These are phyloP conservation scores for Monoplex corrugatus DNA, from an alignment of 2,888 invertebrate genomes.

Conservation along the genomic window DNA sequence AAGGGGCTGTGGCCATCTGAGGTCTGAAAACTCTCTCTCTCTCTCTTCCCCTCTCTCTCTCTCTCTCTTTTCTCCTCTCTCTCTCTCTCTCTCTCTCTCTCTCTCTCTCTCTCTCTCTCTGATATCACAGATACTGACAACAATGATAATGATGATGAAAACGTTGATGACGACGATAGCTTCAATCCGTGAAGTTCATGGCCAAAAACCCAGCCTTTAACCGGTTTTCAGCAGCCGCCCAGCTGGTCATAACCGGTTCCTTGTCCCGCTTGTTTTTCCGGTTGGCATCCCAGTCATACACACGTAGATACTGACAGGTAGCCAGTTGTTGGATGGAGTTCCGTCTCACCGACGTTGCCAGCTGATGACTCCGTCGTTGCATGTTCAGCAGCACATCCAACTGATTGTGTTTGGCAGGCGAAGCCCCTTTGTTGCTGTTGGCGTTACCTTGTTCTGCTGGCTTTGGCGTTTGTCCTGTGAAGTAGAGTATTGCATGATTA, in stretches of 20 bases:
- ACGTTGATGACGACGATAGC: background rate
- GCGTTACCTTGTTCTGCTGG: no score
- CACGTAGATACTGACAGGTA: constrained; percentile 17
- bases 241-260: background rate
- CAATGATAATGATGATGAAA: background rate
- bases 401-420: background rate
- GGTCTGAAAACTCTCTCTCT: no score
- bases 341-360: background rate
- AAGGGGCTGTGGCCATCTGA: no score
- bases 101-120: background rate
- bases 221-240: constrained; percentile 10
- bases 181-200: background rate
- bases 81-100: background rate
- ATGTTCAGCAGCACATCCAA: background rate
- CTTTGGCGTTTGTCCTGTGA: background rate
- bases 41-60: background rate
- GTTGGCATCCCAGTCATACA: constrained; percentile 33
- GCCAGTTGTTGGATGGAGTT: background rate
- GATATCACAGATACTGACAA: no score
- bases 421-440: no score
- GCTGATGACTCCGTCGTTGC: background rate
- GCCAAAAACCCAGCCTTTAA: constrained; percentile 28
- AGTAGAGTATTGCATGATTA: no score
- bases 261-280: background rate
- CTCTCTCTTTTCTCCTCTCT: background rate